Evolutionary conservation across 2,888 invertebrate genomes (phyloP).

Genomic region (Parelbella ahira): DNA sequence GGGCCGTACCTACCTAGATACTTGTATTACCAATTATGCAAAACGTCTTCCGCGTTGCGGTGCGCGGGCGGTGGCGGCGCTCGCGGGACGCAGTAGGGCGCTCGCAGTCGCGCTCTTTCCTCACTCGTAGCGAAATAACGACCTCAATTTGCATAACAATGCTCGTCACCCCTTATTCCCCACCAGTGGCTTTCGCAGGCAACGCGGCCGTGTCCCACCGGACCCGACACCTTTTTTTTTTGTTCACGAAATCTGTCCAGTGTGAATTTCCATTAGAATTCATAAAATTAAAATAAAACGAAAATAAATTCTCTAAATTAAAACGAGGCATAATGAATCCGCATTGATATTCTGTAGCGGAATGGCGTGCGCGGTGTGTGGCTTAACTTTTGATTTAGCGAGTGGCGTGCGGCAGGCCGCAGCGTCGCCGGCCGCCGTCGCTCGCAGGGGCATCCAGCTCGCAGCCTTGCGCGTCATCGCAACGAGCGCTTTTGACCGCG

Average conservation of each 20-base stretch:
- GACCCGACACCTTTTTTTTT: constrained; percentile 66
- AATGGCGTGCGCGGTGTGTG: constrained; percentile 16
- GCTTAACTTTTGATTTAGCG: constrained; percentile 53
- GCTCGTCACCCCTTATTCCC: constrained; percentile 77
- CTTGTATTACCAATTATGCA: constrained; percentile 78
- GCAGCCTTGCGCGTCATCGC: constrained; percentile 28
- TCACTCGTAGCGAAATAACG: constrained; percentile 79
- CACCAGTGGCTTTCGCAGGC: constrained; percentile 73
- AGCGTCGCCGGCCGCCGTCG: constrained; percentile 5
- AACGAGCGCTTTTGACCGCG: constrained; percentile 36
- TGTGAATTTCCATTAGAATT: constrained; percentile 40
- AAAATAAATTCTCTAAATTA: constrained; percentile 31
- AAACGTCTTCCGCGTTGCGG: constrained; percentile 71
- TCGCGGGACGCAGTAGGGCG: constrained; percentile 51
- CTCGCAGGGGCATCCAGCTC: constrained; percentile 15
- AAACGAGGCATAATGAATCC: constrained; percentile 27
- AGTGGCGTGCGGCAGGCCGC: constrained; percentile 31
- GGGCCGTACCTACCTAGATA: constrained; percentile 48
- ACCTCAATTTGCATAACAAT: constrained; percentile 81
- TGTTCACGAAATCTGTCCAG: constrained; percentile 55
- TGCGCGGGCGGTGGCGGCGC: constrained; percentile 52
- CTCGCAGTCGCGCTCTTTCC: constrained; percentile 75
- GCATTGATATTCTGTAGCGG: constrained; percentile 22
- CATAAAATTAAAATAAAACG: constrained; percentile 35
- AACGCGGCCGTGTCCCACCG: constrained; percentile 61